Evolutionary conservation across 2,797 vertebrate genomes (phyloP).

Genomic region (Halcyon chelicuti): DNA sequence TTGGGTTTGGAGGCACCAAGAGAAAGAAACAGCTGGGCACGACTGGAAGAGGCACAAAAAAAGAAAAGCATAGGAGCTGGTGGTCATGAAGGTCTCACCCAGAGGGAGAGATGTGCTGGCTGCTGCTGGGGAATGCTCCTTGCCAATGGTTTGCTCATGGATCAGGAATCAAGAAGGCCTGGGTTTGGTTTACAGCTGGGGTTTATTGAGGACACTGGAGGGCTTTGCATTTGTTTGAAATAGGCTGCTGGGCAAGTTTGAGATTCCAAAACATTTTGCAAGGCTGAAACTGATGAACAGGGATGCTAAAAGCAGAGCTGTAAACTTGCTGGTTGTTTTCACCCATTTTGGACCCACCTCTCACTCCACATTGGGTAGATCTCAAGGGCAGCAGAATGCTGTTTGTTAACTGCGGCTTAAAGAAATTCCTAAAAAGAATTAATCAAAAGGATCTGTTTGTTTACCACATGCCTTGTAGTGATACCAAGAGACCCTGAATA

Average conservation of each 20-base stretch:
- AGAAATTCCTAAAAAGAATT: neutral
- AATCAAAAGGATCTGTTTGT: neutral
- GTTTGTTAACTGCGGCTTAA: neutral
- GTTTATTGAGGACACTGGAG: neutral
- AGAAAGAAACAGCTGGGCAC: slow-evolving; percentile 37
- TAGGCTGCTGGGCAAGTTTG: neutral
- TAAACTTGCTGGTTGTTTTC: neutral
- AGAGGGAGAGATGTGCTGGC: neutral
- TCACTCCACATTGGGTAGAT: neutral
- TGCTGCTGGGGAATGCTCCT: fast-evolving
- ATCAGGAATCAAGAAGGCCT: neutral
- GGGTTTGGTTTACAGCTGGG: slow-evolving; percentile 33
- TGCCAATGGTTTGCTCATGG: slow-evolving; percentile 25
- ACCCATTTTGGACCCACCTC: neutral
- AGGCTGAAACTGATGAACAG: slow-evolving; percentile 6
- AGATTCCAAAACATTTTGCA: slow-evolving; percentile 35
- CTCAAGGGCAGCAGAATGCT: neutral
- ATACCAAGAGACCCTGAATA: neutral
- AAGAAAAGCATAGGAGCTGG: neutral
- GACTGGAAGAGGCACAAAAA: neutral
- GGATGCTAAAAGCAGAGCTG: slow-evolving; percentile 36
- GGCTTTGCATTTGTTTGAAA: slow-evolving; percentile 34
- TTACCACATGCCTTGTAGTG: neutral
- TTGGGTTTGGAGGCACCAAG: slow-evolving; percentile 56
- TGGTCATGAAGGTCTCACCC: neutral